phyloP scores from a whole-genome alignment of 2,113 vertebrate species.

The Lagenorhynchus albirostris region DNA sequence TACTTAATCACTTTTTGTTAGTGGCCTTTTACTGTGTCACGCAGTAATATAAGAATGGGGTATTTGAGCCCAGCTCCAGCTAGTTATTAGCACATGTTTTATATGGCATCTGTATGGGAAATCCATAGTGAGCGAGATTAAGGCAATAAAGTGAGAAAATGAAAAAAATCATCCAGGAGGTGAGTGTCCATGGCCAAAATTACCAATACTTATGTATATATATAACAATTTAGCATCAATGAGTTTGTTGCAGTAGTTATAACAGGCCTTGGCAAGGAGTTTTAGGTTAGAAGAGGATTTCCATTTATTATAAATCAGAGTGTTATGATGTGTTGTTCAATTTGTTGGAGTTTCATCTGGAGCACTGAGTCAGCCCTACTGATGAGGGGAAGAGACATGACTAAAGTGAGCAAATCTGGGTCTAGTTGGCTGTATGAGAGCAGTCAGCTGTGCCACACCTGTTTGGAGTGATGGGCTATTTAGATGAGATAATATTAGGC shows the following conservation, averaged over 20 bases:
- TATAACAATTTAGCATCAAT: neutral
- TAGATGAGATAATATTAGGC: neutral
- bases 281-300: neutral
- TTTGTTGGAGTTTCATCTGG: neutral
- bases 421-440: neutral
- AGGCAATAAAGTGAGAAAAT: slow-evolving; percentile 26
- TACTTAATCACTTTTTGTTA: slow-evolving; percentile 10
- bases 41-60: neutral
- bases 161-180: neutral
- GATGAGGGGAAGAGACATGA: neutral
- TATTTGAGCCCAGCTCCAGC: neutral
- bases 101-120: neutral
- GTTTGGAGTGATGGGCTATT: neutral
- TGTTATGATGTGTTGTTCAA: neutral
- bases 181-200: neutral
- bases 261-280: neutral
- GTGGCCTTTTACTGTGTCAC: neutral
- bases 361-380: neutral
- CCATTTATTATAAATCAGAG: neutral
- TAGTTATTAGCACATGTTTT: neutral
- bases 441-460: neutral
- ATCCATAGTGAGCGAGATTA: neutral
- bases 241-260: neutral
- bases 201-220: neutral
- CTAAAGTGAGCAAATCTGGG: neutral